Evolutionary conservation across 2,113 vertebrate species (phyloP).

Genomic region (Alouatta palliata): DNA sequence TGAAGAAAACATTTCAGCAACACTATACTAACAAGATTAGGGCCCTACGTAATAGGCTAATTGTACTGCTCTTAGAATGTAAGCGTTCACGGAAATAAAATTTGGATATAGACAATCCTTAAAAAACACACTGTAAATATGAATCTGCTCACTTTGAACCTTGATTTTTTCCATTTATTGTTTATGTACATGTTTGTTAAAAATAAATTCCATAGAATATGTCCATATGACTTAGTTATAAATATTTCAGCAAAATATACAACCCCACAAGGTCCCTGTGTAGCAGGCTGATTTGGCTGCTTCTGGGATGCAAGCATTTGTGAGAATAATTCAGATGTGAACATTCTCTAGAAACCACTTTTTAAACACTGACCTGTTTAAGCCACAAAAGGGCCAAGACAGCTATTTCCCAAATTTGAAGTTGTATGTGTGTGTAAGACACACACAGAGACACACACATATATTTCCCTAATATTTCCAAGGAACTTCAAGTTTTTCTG

Average conservation of each 20-base stretch:
- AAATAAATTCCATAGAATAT: slow-evolving; percentile 49
- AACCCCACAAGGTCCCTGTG: accelerated
- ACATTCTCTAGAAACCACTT: neutral
- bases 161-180: neutral
- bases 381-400: neutral
- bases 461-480: neutral
- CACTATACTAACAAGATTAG: slow-evolving; percentile 88
- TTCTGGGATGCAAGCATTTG: neutral
- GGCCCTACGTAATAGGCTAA: slow-evolving; percentile 88
- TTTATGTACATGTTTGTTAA: slow-evolving; percentile 49
- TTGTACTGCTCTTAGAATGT: slow-evolving; percentile 90
- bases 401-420: neutral
- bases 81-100: slow-evolving; percentile 81
- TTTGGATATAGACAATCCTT: neutral
- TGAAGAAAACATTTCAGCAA: slow-evolving; percentile 84
- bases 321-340: neutral
- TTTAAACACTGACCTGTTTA: neutral
- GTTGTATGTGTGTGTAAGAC: neutral
- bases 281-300: neutral
- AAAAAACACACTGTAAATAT: slow-evolving; percentile 8
- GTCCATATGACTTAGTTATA: neutral
- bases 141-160: neutral
- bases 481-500: neutral
- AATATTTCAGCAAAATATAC: neutral
- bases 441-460: neutral